Conservation (phyloP, 35 echinoderm and acorn worm species). For the Patiria miniata region DNA sequence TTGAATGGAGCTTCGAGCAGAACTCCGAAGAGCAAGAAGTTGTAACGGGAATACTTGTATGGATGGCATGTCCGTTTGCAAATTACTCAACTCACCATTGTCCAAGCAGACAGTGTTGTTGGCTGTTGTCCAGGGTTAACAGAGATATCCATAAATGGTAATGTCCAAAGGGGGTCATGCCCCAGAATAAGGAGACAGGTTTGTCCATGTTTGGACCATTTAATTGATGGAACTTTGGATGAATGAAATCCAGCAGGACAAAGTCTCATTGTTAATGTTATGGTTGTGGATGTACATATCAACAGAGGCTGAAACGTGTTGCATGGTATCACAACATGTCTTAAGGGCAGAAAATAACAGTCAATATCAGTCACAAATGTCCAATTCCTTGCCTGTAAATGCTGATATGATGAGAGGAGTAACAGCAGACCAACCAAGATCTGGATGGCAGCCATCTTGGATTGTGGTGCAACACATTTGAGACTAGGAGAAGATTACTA, state of each 20-base stretch:
- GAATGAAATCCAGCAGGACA: conserved; percentile 7
- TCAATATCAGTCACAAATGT: no score
- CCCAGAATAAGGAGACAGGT: not conserved
- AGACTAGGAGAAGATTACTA: no score
- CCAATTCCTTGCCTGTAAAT: not conserved
- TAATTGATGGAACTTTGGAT: not conserved
- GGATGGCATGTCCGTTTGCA: not conserved
- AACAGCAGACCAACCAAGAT: not conserved
- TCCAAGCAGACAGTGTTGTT: not conserved
- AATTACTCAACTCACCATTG: not conserved
- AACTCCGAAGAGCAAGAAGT: not conserved
- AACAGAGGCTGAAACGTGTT: not conserved
- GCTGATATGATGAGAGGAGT: not conserved
- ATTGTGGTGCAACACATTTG: no score
- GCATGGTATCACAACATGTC: not conserved
- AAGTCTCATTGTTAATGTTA: not conserved
- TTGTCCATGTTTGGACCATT: not conserved
- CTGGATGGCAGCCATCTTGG: not conserved
- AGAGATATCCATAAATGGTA: no score
- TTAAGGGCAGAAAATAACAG: not conserved
- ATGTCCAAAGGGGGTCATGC: not conserved
- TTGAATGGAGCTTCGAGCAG: not conserved
- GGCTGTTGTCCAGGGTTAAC: not conserved
- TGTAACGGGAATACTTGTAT: not conserved
- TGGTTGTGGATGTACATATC: no score